Evolutionary conservation across 2,113 vertebrate species (phyloP).

Genomic region (Trachemys scripta): DNA sequence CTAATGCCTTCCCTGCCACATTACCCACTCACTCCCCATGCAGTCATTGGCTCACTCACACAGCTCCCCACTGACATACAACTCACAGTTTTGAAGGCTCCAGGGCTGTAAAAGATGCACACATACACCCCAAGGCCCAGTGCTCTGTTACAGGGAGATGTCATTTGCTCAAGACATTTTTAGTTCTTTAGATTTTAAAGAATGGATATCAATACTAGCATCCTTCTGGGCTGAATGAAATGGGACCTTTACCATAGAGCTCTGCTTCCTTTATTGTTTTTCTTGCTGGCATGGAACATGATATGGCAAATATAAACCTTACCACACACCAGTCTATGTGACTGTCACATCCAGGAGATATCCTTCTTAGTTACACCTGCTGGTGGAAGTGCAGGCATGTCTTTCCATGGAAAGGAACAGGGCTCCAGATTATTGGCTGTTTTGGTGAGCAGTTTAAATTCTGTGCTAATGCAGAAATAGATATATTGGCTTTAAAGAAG

Average conservation of each 20-base stretch:
- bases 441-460: neutral
- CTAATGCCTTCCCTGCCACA: neutral
- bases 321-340: neutral
- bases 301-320: neutral
- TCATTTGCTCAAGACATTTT: neutral
- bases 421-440: rapidly evolving
- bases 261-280: neutral
- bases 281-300: neutral
- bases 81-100: neutral
- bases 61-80: neutral
- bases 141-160: neutral
- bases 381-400: neutral
- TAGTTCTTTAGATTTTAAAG: neutral
- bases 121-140: neutral
- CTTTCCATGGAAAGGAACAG: neutral
- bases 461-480: neutral
- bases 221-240: neutral
- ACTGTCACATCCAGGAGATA: neutral
- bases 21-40: neutral
- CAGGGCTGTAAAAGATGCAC: neutral
- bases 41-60: neutral
- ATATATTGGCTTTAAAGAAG: neutral
- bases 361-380: neutral
- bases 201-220: neutral
- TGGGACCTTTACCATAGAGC: neutral